Evolutionary conservation across 2,888 invertebrate genomes (phyloP).

Genomic region (Pristionchus maxplancki): DNA sequence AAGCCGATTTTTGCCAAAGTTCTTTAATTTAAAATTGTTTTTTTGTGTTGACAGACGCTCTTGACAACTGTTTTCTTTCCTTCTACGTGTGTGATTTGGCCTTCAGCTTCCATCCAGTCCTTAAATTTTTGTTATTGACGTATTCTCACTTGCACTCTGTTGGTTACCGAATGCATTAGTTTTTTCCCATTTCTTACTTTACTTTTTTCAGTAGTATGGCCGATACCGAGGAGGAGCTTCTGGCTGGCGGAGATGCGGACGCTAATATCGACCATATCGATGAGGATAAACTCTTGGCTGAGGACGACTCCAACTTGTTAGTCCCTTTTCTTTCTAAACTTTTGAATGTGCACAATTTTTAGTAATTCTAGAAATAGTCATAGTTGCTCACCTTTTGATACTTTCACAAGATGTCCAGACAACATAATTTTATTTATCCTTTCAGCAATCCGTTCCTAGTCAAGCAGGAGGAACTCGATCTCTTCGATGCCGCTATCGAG

Average conservation of each 20-base stretch:
- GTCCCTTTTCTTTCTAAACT: not conserved
- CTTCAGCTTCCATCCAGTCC: no score
- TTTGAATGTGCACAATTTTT: not conserved
- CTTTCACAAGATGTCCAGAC: not conserved
- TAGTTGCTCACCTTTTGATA: no score
- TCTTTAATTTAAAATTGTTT: not conserved
- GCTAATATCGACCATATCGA: constrained; percentile 53
- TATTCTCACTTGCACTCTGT: not conserved
- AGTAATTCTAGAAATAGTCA: not conserved
- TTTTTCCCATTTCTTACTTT: not conserved
- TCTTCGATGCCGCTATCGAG: constrained; percentile 74
- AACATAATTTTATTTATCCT: not conserved
- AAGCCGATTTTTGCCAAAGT: not conserved
- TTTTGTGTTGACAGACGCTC: not conserved
- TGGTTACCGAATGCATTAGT: not conserved
- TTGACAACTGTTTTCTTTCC: no score
- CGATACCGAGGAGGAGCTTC: constrained; percentile 59
- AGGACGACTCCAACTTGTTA: constrained; percentile 41
- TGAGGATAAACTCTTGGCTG: constrained; percentile 57
- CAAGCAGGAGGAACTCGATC: constrained; percentile 63
- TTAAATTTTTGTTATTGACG: not conserved
- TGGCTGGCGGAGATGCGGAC: constrained; percentile 53
- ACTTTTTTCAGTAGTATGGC: constrained; percentile 53
- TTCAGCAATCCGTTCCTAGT: constrained; percentile 39
- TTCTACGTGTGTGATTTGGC: no score